Percentiles rank a stretch among this genome's conserved stretches.
phyloP scores from a whole-genome alignment of 64 coral and sea anemone species.

The Dendronephthya gigantea region DNA sequence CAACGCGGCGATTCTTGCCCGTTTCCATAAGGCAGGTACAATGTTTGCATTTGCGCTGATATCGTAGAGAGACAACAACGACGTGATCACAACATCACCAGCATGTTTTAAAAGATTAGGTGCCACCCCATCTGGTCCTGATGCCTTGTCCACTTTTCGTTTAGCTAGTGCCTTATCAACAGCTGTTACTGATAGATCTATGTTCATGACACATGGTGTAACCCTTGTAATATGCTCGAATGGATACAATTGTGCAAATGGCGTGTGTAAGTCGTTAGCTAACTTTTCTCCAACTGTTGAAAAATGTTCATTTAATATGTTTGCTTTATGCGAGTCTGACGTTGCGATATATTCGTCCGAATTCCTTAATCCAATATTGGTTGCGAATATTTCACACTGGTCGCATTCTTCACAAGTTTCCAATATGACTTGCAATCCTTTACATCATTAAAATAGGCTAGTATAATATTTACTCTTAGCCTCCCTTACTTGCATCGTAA shows the following conservation, averaged over 20 bases:
- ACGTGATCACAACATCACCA: neutral
- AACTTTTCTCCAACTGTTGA: conserved; percentile 15
- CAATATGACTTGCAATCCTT: no score
- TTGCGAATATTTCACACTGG: neutral
- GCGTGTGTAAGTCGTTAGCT: neutral
- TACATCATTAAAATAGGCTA: conserved; percentile 17
- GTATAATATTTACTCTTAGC: conserved; percentile 15
- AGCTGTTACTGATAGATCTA: neutral
- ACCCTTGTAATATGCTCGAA: neutral
- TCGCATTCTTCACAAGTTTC: no score
- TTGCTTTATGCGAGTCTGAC: neutral
- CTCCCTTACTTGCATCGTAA: neutral
- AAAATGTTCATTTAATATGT: neutral
- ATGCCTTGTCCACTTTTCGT: neutral
- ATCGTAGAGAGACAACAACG: neutral
- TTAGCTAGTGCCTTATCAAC: no score
- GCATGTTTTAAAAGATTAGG: neutral
- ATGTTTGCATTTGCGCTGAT: neutral
- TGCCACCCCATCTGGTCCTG: conserved; percentile 13
- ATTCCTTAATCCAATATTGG: conserved; percentile 15
- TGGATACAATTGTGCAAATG: neutral
- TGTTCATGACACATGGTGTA: conserved; percentile 17
- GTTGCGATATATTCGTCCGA: neutral
- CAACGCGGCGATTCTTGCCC: no score
- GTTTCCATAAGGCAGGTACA: no score